Base-by-base conservation (phyloP, 30 jellyfish, hydroid and myxozoan genomes). In the Turritopsis rubra region DNA sequence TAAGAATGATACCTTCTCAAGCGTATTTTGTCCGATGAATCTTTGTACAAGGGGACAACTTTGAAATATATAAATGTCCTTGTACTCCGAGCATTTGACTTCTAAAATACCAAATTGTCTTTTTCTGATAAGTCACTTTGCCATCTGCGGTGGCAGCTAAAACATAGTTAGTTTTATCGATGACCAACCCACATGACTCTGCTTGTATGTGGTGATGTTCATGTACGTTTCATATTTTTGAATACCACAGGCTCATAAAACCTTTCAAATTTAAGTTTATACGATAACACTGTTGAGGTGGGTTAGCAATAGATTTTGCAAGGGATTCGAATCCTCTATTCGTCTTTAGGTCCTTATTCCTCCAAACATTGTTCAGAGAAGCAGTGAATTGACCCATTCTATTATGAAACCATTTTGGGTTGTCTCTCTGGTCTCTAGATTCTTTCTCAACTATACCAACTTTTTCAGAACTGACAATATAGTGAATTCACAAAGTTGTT, bases 111-210 rank as follows among this genome's bases (percentile, higher is more conserved):
- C 85, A 79, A 78, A 23, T 29, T 28, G 22, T 16, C 84, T 79
- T 16, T 75, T 22, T n/a, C n/a, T n/a, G n/a, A 41, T 26, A 28
- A 75, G 79, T 26, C 16, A 78, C 85, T 53, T 78, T 78, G 8
- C 85, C 85, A 78, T 78, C 85, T 3, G 85, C 83, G 8, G 85
- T 78, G 41, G 85, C 85, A 52, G 80, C 85, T 53, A 78, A 78
- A 7, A 78, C 26, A 23, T 52, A 78, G 31, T 73, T 73, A 16
- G 82, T 73, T 71, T 73, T 71, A 73, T 73, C 82, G 13, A 73
- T 21, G 72, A 73, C 82, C 31, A 73, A 73, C 53, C 82, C 82
- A 73, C 53, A 73, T 21, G 82, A 25, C 71, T 73, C 82, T 3
- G 22, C 82, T 41, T 41, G 60, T 41, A 41, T 41, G 60, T 13